Conservation (phyloP, 2,888 invertebrate species). For the Mimas tiliae region DNA sequence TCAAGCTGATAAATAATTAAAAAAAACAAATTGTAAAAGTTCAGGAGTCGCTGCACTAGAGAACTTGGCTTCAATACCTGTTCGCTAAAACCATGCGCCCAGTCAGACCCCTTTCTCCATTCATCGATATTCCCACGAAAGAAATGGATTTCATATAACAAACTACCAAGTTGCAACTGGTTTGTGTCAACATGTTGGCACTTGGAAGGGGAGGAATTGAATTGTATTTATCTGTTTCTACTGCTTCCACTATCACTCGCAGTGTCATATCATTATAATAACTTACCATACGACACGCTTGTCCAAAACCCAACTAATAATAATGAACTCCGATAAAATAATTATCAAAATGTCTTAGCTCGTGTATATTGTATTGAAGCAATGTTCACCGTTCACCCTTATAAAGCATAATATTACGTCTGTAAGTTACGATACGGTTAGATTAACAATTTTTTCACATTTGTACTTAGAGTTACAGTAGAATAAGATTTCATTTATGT, state of each 20-base stretch:
- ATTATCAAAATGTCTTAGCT: slow-evolving; percentile 19
- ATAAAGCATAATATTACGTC: slow-evolving; percentile 55
- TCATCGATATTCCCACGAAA: slow-evolving; percentile 15
- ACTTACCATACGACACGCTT: slow-evolving; percentile 14
- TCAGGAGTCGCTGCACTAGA: no score
- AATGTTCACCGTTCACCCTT: slow-evolving; percentile 47
- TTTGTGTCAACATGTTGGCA: background rate
- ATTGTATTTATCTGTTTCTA: background rate
- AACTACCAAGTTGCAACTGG: background rate
- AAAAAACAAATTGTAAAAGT: no score
- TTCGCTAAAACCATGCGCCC: background rate
- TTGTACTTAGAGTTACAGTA: slow-evolving; percentile 69
- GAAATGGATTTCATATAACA: background rate
- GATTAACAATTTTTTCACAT: slow-evolving; percentile 64
- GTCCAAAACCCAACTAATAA: slow-evolving; percentile 7
- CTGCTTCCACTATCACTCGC: background rate
- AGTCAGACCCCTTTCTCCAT: slow-evolving; percentile 5
- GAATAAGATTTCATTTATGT: slow-evolving; percentile 55
- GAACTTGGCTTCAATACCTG: slow-evolving; percentile 3
- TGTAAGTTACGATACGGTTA: slow-evolving; percentile 55
- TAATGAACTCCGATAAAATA: background rate
- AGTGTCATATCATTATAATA: no score
- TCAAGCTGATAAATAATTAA: no score
- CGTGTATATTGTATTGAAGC: slow-evolving; percentile 42
- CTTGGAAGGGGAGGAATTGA: background rate